Evolutionary conservation across 35 echinoderm and acorn worm species (phyloP).

Genomic region (Anneissia japonica): DNA sequence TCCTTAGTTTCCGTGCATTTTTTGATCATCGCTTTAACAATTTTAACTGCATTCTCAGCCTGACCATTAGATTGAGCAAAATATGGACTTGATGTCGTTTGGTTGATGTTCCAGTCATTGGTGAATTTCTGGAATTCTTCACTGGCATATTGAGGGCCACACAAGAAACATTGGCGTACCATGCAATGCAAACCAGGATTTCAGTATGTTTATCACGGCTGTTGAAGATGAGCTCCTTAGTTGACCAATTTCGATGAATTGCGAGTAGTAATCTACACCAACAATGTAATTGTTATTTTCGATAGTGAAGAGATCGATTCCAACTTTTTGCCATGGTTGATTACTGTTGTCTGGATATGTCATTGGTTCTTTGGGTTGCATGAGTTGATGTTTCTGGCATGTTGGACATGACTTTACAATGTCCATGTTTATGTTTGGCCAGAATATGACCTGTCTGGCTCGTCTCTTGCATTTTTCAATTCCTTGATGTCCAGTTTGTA

Average conservation of each 20-base stretch:
- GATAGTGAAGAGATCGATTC: not conserved
- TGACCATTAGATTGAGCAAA: slow-evolving; percentile 65
- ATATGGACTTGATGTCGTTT: slow-evolving; percentile 45
- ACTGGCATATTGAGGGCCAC: slow-evolving; percentile 51
- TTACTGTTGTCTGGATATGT: too few species aligned
- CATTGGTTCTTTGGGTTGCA: slow-evolving; percentile 1
- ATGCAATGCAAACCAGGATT: slow-evolving; percentile 1
- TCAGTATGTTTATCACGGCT: not conserved
- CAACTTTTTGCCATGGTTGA: slow-evolving; percentile 1
- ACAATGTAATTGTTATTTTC: not conserved
- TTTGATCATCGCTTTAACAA: slow-evolving; percentile 35
- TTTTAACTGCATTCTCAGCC: slow-evolving; percentile 38
- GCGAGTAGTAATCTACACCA: too few species aligned
- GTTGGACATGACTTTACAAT: not conserved
- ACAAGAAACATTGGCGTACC: slow-evolving; percentile 22
- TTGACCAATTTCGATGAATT: too few species aligned
- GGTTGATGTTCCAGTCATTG: slow-evolving; percentile 49
- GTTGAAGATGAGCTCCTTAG: not conserved
- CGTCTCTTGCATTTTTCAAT: slow-evolving; percentile 4
- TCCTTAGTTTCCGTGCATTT: slow-evolving; percentile 20
- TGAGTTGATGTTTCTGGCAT: not conserved
- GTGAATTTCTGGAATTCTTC: slow-evolving; percentile 53
- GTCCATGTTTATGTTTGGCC: slow-evolving; percentile 14
- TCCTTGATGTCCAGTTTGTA: not conserved
- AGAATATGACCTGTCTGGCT: not conserved